These are phyloP conservation scores for Halcyon leucocephala DNA, from an alignment of 2,797 vertebrate species.

Conservation along the genomic window DNA sequence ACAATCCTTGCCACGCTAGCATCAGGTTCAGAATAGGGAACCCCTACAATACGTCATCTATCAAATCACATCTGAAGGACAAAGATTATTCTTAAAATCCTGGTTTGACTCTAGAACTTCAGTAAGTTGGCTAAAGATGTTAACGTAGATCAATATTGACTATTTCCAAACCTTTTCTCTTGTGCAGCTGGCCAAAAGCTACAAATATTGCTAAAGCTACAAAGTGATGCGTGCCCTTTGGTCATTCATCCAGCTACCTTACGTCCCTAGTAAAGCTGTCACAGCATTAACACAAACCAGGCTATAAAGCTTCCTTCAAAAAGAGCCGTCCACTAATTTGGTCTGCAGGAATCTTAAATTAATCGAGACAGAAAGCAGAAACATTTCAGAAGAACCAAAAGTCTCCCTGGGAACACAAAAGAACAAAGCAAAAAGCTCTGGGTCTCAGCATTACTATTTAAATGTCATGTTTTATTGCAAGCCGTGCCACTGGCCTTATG, in stretches of 20 bases:
- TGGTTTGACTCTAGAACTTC: not conserved
- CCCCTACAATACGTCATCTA: fast-evolving
- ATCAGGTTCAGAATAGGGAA: not conserved
- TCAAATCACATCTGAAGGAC: not conserved
- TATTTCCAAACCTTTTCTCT: not conserved
- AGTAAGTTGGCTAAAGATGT: not conserved
- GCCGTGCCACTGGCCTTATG: not conserved
- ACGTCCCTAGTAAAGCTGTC: not conserved
- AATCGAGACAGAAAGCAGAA: not conserved
- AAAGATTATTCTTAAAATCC: not conserved
- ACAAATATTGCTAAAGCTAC: not conserved
- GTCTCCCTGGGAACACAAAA: not conserved
- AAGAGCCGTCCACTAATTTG: not conserved
- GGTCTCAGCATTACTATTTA: not conserved
- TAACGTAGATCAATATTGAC: not conserved
- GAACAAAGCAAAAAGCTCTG: not conserved
- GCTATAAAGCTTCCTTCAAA: not conserved
- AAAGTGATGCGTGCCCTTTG: not conserved
- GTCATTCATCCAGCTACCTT: not conserved
- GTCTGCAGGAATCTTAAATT: not conserved
- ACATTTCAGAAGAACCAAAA: not conserved
- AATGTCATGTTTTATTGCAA: not conserved
- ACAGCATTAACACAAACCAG: not conserved
- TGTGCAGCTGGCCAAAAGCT: not conserved
- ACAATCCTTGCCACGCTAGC: not conserved